Evolutionary conservation across 2,113 vertebrate species (phyloP), one percentile per base, ranked within the genome.

Genomic region (Taxidea taxus): DNA sequence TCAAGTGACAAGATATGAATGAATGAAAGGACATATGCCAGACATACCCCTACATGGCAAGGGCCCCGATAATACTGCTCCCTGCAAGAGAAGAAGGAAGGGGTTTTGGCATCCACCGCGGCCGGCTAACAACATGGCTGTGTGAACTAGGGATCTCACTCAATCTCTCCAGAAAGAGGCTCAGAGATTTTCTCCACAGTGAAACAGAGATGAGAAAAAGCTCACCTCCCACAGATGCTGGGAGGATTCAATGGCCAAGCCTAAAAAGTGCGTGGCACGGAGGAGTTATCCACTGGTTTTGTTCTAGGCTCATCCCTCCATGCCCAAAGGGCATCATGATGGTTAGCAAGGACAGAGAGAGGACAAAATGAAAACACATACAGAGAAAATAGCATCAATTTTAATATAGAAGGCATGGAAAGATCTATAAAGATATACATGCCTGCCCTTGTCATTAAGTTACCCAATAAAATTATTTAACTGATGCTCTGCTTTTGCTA

Each of bases 51-150:
- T 4, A 1, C 16, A 1, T 2, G 15, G 42, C 25, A 7, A 11
- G 37, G 58, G 16, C 47, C n/a, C n/a, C 51, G 0, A 0, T 14
- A 2, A 64, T 0, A 1, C 9, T 0, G 0, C 16, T 2, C 0
- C 0, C 1, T 25, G 93, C 16, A 31, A 31, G 54, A 39, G 84
- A 27, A 47, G 14, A 44, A 47, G 47, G 25, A 51, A 25, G n/a
- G 42, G 51, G 49, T 80, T 27, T 18, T 23, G 56, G 84, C 14
- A 1, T 0, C 49, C 37, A 3, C 0, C 21, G 8, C 6, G 27
- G 51, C 66, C 2, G 12, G 77, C 18, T 13, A 6, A 88, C 70
- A 31, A n/a, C 31, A 1, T 0, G 34, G 90, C 58, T 14, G 10
- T 6, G 60, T 13, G 54, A 91, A 31, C 82, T 2, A 4, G 84